Percentiles rank a stretch among this genome's conserved stretches.
Evolutionary conservation across 1,140 invertebrate species (phyloP).

Genomic region (Drosophila eugracilis): DNA sequence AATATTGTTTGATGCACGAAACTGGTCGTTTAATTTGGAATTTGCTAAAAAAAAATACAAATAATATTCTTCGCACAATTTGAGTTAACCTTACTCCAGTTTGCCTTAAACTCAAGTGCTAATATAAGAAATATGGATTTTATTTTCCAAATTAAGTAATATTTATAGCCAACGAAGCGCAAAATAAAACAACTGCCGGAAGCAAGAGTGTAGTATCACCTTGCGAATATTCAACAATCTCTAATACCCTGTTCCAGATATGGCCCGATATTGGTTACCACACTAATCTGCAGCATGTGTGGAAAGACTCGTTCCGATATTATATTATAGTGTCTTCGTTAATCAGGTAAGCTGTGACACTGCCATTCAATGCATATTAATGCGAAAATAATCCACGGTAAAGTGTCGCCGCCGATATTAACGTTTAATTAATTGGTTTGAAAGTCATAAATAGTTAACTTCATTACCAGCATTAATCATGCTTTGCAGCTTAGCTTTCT

Average conservation of each 20-base stretch:
- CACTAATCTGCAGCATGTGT: conserved; percentile 30
- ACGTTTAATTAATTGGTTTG: conserved; percentile 28
- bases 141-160: conserved; percentile 2
- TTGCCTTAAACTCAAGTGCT: conserved; percentile 11
- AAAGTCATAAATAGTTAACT: conserved; percentile 20
- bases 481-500: neutral
- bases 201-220: conserved; percentile 2
- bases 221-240: conserved; percentile 9
- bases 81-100: conserved; percentile 21
- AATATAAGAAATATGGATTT: conserved; percentile 5
- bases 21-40: conserved; percentile 12
- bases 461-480: conserved; percentile 8
- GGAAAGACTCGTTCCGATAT: conserved; percentile 17
- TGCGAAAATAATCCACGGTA: conserved; percentile 22
- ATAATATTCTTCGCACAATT: conserved; percentile 21
- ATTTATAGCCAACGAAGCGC: conserved; percentile 2
- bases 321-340: conserved; percentile 6
- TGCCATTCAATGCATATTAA: conserved; percentile 19
- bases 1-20: conserved; percentile 7
- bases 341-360: conserved; percentile 16
- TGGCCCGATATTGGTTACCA: conserved; percentile 4
- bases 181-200: conserved; percentile 9
- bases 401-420: conserved; percentile 5
- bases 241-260: conserved; percentile 24
- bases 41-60: neutral